Evolutionary conservation across 2,113 vertebrate species (phyloP), one percentile per base, ranked within the genome.

Genomic region (Actinemys pallida): DNA sequence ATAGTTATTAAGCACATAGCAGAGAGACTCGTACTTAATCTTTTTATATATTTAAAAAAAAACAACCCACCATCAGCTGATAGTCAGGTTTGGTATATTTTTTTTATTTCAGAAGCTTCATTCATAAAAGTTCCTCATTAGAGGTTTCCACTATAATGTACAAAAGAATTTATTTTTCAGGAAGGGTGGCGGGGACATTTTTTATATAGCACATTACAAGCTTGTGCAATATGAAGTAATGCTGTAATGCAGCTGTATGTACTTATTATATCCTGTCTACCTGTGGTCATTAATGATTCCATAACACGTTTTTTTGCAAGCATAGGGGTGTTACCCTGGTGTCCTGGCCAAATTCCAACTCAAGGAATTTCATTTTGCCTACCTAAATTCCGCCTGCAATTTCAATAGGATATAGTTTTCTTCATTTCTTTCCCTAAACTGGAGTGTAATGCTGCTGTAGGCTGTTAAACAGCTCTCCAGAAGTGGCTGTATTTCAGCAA

Each of bases 71-170:
- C 9, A 0, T 84, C 14, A 50, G 19, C 72, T 39, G 50, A 22
- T 2, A 1, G 4, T 42, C 16, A 0, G 19, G 54, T 10, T 1
- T 5, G 56, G 24, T 39, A 57, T 56, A 4, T 19, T 42, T 78
- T n/a, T 93, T 83, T 72, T 52, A 1, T 91, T 96, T 95, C 93
- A 90, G 84, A 93, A 12, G 79, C 90, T 97, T 95, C 65, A 54
- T 94, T 97, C 93, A 93, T 94, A 95, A 97, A 96, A 97, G 89
- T 12, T 45, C 90, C 81, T 53, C 42, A 7, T 29, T n/a, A 75
- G 52, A 53, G 4, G 29, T 45, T 90, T 94, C 81, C 1, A 0
- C 81, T 20, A 53, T 1, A 7, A 24, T 1, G 0, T 7, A n/a
- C 9, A 20, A 8, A 10, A 1, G 3, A 69, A 3, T 79, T 84